Evolutionary conservation across 35 echinoderm and acorn worm genomes (phyloP).

Genomic region (Holothuria glaberrima): DNA sequence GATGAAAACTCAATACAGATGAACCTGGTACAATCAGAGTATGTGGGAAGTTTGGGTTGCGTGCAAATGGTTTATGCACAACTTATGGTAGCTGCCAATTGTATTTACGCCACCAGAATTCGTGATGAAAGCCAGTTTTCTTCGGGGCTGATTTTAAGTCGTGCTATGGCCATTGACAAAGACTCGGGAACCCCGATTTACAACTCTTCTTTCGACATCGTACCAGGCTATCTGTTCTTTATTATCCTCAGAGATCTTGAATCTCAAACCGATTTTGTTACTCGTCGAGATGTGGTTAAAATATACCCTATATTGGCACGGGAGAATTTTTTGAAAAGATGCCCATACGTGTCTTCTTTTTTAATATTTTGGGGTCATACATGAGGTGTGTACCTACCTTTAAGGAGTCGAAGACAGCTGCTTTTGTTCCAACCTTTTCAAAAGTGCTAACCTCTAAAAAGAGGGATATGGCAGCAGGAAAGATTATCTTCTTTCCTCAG

Average conservation of each 20-base stretch:
- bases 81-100: background rate
- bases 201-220: background rate
- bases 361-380: background rate
- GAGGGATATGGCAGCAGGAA: background rate
- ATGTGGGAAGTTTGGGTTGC: background rate
- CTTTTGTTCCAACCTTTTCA: background rate
- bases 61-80: background rate
- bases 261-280: background rate
- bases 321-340: background rate
- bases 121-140: background rate
- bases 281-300: background rate
- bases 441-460: background rate
- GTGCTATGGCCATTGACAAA: background rate
- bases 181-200: background rate
- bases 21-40: background rate
- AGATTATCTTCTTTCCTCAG: background rate
- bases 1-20: background rate
- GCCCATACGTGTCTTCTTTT: background rate
- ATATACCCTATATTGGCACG: background rate
- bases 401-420: background rate
- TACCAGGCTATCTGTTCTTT: background rate
- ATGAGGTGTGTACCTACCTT: background rate
- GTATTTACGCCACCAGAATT: background rate
- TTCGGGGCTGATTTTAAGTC: background rate
- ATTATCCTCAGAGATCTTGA: background rate